phyloP scores from a whole-genome alignment of 2,888 invertebrate genomes.

The Brachyptera risi region DNA sequence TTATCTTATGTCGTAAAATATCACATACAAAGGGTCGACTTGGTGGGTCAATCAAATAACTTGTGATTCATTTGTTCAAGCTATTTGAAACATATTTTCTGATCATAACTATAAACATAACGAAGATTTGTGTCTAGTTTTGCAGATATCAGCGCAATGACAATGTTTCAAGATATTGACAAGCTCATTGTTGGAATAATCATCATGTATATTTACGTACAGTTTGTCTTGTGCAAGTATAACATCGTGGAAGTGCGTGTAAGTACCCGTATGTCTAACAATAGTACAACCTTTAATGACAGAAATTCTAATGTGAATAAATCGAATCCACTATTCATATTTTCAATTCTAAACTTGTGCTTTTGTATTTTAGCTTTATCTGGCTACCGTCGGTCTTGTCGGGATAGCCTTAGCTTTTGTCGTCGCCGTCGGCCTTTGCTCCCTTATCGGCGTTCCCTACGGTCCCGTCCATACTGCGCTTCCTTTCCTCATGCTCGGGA shows the following conservation, averaged over 20 bases:
- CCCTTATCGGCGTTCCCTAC: conserved; percentile 64
- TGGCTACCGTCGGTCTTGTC: conserved; percentile 64
- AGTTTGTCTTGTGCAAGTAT: conserved; percentile 65
- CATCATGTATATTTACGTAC: conserved; percentile 71
- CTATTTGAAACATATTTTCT: too few relatives aligned
- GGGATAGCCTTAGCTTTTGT: conserved; percentile 70
- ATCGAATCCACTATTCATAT: too few relatives aligned
- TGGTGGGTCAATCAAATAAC: too few relatives aligned
- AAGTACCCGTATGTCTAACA: too few relatives aligned
- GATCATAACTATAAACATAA: too few relatives aligned
- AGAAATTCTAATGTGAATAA: too few relatives aligned
- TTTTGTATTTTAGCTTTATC: conserved; percentile 58
- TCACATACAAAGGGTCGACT: too few relatives aligned
- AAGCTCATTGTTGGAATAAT: conserved; percentile 63
- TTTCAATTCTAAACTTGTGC: too few relatives aligned
- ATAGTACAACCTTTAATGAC: too few relatives aligned
- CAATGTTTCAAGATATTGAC: conserved; percentile 69
- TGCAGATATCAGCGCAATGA: conserved; percentile 64
- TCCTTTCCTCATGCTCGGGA: conserved; percentile 76
- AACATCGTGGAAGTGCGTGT: conserved; percentile 71
- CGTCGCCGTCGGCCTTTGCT: conserved; percentile 67
- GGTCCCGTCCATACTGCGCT: conserved; percentile 79
- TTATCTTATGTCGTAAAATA: too few relatives aligned
- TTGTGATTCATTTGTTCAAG: too few relatives aligned
- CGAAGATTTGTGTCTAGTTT: conserved; percentile 60